Base-by-base conservation (phyloP, 1,140 invertebrate genomes). In the Trypoxylus dichotomus region DNA sequence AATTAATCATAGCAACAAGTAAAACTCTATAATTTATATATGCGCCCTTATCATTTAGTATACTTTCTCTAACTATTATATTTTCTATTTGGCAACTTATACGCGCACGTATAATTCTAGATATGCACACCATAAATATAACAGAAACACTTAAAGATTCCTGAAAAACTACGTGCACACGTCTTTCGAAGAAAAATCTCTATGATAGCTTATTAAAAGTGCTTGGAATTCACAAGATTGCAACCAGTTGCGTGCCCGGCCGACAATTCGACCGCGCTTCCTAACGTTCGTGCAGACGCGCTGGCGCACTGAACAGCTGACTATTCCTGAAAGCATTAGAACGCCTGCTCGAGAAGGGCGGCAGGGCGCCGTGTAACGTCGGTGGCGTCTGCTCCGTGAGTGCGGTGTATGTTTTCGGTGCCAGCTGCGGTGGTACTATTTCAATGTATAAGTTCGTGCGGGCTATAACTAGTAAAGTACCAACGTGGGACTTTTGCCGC, bases 231-330 rank as follows among this genome's bases (percentile, higher is more conserved):
- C 13, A 27, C 5, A 24, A 68, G 24, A 68, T 29, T 15, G 27
- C 60, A 27, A 68, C 60, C 60, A 24, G 60, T 68, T 68, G 60
- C 21, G 60, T 68, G 60, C 0, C 60, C 27, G 60, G 13, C 21
- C 7, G 24, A 5, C 25, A 68, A 68, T 68, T 68, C 60, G 24
- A 68, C 60, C 60, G 24, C 19, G 19, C 7, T 15, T 68, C 60
- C 24, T 24, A 68, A 24, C 2, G 13, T 10, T 21, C 60, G 60
- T 24, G 27, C 27, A 68, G 60, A 68, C 60, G 60, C 60, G 60
- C 60, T 68, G 60, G 60, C 60, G 60, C 60, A 68, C 24, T 68
- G 60, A 68, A 68, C 60, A 68, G 60, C 60, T 68, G 60, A 68
- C 60, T 68, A 15, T 19, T 54, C 19, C 47, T 54, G 47, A 54